Conservation (phyloP, 2,113 vertebrate genomes). For the Xiphophorus couchianus region DNA sequence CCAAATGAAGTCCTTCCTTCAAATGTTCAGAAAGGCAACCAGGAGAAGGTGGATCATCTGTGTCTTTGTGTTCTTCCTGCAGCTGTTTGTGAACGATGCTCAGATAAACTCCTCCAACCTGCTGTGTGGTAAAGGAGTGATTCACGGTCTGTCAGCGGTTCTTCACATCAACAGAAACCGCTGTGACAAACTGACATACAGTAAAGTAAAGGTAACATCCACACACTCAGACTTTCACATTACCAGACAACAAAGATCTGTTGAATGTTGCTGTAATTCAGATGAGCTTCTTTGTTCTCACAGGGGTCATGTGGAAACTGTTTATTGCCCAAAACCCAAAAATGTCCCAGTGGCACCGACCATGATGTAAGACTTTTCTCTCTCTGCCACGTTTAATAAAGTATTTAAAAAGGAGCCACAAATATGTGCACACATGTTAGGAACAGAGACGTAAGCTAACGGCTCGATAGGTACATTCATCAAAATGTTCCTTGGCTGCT, state of each 20-base stretch:
- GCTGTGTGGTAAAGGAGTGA: conserved; percentile 87
- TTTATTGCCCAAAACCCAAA: conserved; percentile 24
- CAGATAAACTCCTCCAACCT: conserved; percentile 83
- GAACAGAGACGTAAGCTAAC: background rate
- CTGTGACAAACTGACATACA: conserved; percentile 79
- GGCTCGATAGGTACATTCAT: no score
- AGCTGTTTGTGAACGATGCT: conserved; percentile 90
- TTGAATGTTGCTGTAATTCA: no score
- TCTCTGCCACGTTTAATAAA: no score
- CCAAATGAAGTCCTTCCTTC: no score
- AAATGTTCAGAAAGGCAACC: background rate
- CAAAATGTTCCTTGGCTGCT: background rate
- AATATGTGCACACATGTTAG: background rate
- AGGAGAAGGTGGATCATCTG: background rate
- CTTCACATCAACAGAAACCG: conserved; percentile 88
- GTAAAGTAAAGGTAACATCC: conserved; percentile 29
- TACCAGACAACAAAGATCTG: background rate
- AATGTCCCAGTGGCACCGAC: conserved; percentile 80
- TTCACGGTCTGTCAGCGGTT: conserved; percentile 87
- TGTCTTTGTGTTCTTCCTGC: conserved; percentile 14
- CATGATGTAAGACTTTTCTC: conserved; percentile 49
- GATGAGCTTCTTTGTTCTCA: background rate
- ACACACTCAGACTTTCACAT: no score
- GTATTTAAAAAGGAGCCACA: background rate
- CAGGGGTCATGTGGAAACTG: conserved; percentile 73